Conservation (phyloP, 2,113 vertebrate genomes). For the Bos javanicus region DNA sequence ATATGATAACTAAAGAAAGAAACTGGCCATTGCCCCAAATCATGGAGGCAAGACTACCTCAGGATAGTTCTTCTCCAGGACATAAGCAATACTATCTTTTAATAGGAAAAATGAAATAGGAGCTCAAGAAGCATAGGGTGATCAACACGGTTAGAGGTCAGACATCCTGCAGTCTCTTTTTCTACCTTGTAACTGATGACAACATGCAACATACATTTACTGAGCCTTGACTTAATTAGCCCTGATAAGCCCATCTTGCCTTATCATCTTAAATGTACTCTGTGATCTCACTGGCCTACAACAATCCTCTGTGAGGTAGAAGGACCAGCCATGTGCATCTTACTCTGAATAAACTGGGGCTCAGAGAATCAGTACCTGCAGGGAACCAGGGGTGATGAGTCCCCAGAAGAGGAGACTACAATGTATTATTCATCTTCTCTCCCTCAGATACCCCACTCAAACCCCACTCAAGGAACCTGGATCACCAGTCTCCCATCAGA, state of each 20-base stretch:
- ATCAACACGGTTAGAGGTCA: neutral
- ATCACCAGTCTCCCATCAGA: too few species aligned
- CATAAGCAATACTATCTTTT: neutral
- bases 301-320: neutral
- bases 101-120: neutral
- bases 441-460: neutral
- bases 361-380: neutral
- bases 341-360: neutral
- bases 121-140: neutral
- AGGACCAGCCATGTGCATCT: neutral
- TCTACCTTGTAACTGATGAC: neutral
- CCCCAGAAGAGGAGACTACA: neutral
- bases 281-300: neutral
- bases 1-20: neutral
- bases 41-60: neutral
- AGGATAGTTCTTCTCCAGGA: neutral
- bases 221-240: neutral
- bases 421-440: neutral
- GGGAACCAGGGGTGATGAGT: neutral
- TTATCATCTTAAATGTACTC: neutral
- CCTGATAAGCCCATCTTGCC: neutral
- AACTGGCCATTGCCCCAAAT: neutral
- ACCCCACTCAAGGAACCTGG: neutral
- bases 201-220: neutral
- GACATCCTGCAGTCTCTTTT: neutral